Evolutionary conservation across 2,888 invertebrate species (phyloP).

Genomic region (Lycaena phlaeas): DNA sequence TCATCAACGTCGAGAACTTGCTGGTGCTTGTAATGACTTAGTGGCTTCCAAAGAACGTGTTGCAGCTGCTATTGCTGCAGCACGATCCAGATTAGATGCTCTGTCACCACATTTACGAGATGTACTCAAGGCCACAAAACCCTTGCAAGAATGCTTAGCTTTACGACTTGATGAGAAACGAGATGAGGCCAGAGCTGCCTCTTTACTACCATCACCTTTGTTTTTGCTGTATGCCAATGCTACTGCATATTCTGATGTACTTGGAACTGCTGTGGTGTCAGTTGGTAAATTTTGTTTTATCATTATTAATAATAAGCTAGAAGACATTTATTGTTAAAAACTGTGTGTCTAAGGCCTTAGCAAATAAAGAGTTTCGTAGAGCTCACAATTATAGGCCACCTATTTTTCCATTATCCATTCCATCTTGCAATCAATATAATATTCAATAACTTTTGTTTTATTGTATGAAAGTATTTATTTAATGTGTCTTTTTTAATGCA

Average conservation of each 20-base stretch:
- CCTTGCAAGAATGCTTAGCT: conserved; percentile 90
- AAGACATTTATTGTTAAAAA: too few species aligned
- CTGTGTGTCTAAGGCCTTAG: too few species aligned
- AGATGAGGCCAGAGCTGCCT: conserved; percentile 82
- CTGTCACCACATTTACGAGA: conserved; percentile 82
- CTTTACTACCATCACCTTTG: conserved; percentile 84
- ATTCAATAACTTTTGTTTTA: too few species aligned
- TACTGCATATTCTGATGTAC: conserved; percentile 85
- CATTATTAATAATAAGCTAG: too few species aligned
- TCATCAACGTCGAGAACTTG: conserved; percentile 86
- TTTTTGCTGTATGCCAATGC: conserved; percentile 91
- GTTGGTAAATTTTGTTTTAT: conserved; percentile 54
- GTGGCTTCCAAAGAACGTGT: conserved; percentile 84
- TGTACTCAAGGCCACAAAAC: conserved; percentile 82
- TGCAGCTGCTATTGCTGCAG: conserved; percentile 81
- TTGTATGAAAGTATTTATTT: too few species aligned
- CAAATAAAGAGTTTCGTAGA: too few species aligned
- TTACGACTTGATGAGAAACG: conserved; percentile 85
- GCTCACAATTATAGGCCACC: too few species aligned
- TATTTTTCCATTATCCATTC: too few species aligned
- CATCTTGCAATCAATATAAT: too few species aligned
- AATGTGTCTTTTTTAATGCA: too few species aligned
- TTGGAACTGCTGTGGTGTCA: conserved; percentile 66
- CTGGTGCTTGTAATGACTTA: conserved; percentile 82
- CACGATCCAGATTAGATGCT: conserved; percentile 84